Percentiles rank a stretch among this genome's conserved stretches.
Evolutionary conservation across 2,113 vertebrate species (phyloP).

Genomic region (Cochlearius cochlearius): DNA sequence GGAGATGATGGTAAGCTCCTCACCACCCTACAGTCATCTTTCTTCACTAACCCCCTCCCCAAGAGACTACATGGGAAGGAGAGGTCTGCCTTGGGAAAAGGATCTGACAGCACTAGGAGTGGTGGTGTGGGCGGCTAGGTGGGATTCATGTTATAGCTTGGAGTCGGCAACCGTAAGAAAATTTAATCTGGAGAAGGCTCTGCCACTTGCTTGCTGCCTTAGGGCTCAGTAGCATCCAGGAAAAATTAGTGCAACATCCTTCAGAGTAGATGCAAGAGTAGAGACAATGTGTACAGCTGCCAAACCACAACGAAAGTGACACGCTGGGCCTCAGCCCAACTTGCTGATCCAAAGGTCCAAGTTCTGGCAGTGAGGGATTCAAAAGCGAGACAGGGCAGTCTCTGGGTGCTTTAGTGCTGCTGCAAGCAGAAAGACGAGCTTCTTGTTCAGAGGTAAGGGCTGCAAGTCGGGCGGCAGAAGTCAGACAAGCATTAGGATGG

Average conservation of each 20-base stretch:
- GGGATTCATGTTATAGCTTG: background rate
- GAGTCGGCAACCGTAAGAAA: background rate
- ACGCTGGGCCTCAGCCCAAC: background rate
- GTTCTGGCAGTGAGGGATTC: background rate
- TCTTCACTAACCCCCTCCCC: background rate
- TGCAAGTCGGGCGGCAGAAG: background rate
- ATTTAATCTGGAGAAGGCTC: background rate
- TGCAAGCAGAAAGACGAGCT: background rate
- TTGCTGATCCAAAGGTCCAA: background rate
- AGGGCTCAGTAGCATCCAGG: background rate
- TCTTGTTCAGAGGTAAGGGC: background rate
- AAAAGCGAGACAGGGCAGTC: background rate
- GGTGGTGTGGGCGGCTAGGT: background rate
- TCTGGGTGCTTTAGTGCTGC: background rate
- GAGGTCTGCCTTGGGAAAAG: background rate
- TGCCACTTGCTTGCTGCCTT: background rate
- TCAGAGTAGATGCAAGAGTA: background rate
- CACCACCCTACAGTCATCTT: background rate
- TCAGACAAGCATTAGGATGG: background rate
- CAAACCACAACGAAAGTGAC: background rate
- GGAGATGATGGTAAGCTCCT: conserved; percentile 76
- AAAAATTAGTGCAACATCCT: background rate
- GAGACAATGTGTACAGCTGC: background rate
- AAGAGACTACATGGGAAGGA: background rate
- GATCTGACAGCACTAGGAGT: background rate